Evolutionary conservation across 2,113 vertebrate species (phyloP), one percentile per base, ranked within the genome.

Genomic region (Rafetus swinhoei): DNA sequence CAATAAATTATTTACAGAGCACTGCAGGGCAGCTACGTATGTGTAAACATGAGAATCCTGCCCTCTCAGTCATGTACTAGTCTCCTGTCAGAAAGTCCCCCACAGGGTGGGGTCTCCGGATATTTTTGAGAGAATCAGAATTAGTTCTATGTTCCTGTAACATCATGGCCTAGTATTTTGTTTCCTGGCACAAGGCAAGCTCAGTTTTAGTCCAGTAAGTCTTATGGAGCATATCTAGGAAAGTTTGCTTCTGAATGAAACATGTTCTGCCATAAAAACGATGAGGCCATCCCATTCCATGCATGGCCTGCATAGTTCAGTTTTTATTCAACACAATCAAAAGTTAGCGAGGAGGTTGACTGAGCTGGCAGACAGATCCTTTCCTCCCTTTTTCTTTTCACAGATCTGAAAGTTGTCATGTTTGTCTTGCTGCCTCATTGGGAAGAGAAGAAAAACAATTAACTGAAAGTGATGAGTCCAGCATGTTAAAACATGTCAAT

Each of bases 371-470:
- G 80, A 79, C 45, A 93, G 52, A 83, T 50, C 4, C 0, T 74
- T 65, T 74, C 18, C 15, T n/a, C 7, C 32, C 60, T 74, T 19
- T 84, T 72, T 29, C 76, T 88, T 9, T 55, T 57, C 85, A 54
- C 5, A 56, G 45, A 91, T 85, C 16, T 85, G 81, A 88, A 54
- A 19, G 2, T 89, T 59, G 57, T 86, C 15, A 2, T n/a, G 4
- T 92, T 55, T 92, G 13, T 52, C 82, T 96, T 96, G 12, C 35
- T 91, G 84, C 27, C 45, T 95, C 76, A 77, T 11, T 95, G 83
- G 27, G n/a, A 89, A 90, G 10, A 80, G 15, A 14, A 57, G 25
- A 39, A 54, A 45, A 94, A 39, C 2, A 77, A n/a, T 13, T 59
- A 53, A 3, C 35, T 55, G 80, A 56, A 90, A 90, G 39, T 54